A percentile compares a stretch with the other conserved stretches of the same genome.
Evolutionary conservation across 1,140 invertebrate genomes (phyloP).

Genomic region (Drosophila micromelanica): DNA sequence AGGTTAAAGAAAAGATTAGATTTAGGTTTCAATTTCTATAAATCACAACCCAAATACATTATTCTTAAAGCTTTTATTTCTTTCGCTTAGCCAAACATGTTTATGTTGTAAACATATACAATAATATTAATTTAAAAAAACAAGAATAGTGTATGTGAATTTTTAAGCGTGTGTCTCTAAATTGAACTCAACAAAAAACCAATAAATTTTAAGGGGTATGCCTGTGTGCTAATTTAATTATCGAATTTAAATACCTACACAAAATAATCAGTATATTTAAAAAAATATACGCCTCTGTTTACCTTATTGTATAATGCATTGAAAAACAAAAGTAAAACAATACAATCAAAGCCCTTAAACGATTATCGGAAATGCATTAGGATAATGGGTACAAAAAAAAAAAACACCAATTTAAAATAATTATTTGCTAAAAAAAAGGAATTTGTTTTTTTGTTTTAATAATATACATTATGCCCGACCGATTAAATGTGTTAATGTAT

Average conservation of each 20-base stretch:
- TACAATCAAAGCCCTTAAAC: too few relatives aligned
- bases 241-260: background rate
- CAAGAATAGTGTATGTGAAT: background rate
- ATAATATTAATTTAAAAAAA: too few relatives aligned
- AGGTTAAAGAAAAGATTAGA: conserved; percentile 4
- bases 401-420: background rate
- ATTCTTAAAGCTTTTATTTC: background rate
- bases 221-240: background rate
- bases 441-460: background rate
- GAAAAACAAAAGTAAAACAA: too few relatives aligned
- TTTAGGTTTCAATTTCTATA: background rate
- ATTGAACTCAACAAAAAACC: too few relatives aligned
- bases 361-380: too few relatives aligned
- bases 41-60: too few relatives aligned
- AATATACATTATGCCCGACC: background rate
- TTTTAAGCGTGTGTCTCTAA: too few relatives aligned
- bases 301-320: too few relatives aligned
- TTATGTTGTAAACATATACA: too few relatives aligned
- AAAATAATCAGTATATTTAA: too few relatives aligned
- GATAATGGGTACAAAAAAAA: background rate
- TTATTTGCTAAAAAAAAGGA: background rate
- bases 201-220: too few relatives aligned
- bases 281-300: too few relatives aligned
- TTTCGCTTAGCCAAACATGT: background rate
- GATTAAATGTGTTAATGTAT: conserved; percentile 6